A percentile compares a stretch with the other conserved stretches of the same genome.
These are phyloP conservation scores for Oryzias woworae DNA, from an alignment of 2,113 vertebrate genomes.

Conservation along the genomic window DNA sequence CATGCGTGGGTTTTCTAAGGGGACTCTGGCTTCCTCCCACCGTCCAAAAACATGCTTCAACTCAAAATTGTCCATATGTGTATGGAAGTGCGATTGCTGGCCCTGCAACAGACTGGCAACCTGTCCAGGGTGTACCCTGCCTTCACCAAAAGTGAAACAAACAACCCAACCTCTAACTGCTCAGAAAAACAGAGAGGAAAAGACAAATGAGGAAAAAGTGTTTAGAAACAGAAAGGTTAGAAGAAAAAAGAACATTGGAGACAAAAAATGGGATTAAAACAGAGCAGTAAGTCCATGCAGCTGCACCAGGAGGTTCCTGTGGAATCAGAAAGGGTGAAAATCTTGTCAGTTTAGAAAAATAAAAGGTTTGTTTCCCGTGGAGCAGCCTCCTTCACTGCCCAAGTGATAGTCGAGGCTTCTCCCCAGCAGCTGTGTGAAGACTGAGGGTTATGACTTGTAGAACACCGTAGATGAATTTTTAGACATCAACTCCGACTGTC, in stretches of 20 bases:
- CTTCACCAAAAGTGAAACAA: not conserved
- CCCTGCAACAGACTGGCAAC: too few relatives aligned
- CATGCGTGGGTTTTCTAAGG: too few relatives aligned
- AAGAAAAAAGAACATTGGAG: not conserved
- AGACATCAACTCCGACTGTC: slow-evolving; percentile 30
- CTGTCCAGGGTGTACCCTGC: too few relatives aligned
- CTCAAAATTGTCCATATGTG: too few relatives aligned
- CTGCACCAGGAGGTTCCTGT: slow-evolving; percentile 52
- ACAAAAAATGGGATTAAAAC: not conserved
- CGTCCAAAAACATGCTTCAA: too few relatives aligned
- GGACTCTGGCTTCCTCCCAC: too few relatives aligned
- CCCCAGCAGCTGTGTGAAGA: slow-evolving; percentile 45
- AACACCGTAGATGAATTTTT: slow-evolving; percentile 29
- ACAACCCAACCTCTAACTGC: slow-evolving; percentile 38
- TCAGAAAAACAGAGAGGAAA: slow-evolving; percentile 9
- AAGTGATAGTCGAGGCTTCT: slow-evolving; percentile 39
- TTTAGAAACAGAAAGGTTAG: slow-evolving; percentile 1
- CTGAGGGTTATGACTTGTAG: slow-evolving; percentile 25
- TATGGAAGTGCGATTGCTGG: too few relatives aligned
- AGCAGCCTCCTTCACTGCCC: slow-evolving; percentile 24
- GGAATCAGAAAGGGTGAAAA: slow-evolving; percentile 62
- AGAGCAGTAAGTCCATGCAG: slow-evolving; percentile 19
- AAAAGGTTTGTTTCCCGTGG: slow-evolving; percentile 40
- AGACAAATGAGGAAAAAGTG: slow-evolving; percentile 7
- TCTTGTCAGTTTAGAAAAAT: slow-evolving; percentile 49